phyloP scores from a whole-genome alignment of 2,113 vertebrate species.

The Hydrochoerus hydrochaeris region DNA sequence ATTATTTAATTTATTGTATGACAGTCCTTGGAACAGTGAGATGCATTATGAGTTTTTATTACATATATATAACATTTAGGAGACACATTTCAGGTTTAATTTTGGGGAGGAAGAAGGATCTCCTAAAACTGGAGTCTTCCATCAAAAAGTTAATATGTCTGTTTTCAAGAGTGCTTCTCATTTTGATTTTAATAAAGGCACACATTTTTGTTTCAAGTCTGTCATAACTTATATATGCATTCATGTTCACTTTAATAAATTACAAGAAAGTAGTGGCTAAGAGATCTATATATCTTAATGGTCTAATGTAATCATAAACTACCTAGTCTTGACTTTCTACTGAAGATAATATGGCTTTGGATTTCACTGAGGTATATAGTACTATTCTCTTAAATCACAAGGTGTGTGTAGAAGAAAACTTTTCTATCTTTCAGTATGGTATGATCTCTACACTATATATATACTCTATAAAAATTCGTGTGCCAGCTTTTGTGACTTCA shows the following conservation, averaged over 20 bases:
- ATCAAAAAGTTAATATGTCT: slow-evolving; percentile 30
- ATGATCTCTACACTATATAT: background rate
- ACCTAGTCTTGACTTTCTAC: slow-evolving; percentile 43
- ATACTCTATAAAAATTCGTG: slow-evolving; percentile 11
- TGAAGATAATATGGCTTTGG: slow-evolving; percentile 40
- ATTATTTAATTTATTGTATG: background rate
- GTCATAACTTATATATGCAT: background rate
- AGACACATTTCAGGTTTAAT: slow-evolving; percentile 51
- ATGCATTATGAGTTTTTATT: background rate
- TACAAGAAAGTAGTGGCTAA: slow-evolving; percentile 46
- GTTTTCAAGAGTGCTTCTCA: background rate
- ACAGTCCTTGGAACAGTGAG: slow-evolving; percentile 11
- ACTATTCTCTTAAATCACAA: slow-evolving; percentile 16
- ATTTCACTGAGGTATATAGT: slow-evolving; percentile 42
- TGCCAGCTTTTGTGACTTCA: slow-evolving; percentile 13
- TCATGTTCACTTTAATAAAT: slow-evolving; percentile 60
- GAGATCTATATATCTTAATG: background rate
- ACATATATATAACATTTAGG: background rate
- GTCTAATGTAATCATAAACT: slow-evolving; percentile 54
- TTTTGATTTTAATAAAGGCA: slow-evolving; percentile 56
- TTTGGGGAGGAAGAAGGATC: background rate
- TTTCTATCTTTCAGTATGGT: slow-evolving; percentile 21
- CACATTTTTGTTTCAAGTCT: slow-evolving; percentile 46
- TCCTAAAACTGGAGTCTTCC: slow-evolving; percentile 54
- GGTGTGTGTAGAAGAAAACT: background rate